These are phyloP conservation scores for Noctilio leporinus DNA, from an alignment of 2,113 vertebrate species.

Conservation along the genomic window DNA sequence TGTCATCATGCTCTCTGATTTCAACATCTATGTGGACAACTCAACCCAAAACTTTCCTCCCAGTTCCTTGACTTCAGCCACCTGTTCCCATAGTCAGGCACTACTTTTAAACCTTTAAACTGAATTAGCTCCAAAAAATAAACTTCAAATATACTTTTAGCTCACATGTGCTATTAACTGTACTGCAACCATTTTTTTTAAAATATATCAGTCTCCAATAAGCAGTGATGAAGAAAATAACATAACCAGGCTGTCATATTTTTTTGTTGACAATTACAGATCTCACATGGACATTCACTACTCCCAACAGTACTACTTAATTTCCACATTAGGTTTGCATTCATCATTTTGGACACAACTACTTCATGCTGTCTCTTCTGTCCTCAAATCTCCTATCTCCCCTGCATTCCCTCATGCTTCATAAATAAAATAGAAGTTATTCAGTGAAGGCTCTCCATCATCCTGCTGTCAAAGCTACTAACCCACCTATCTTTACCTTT, in stretches of 20 bases:
- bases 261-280: background rate
- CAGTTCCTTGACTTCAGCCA: background rate
- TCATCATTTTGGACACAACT: background rate
- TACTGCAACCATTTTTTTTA: background rate
- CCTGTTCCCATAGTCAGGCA: background rate
- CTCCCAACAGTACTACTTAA: background rate
- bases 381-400: background rate
- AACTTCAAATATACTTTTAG: background rate
- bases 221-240: background rate
- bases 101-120: background rate
- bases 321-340: background rate
- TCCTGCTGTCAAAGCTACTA: background rate
- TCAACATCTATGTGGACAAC: background rate
- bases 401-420: background rate
- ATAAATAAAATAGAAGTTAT: background rate
- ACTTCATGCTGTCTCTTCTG: background rate
- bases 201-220: background rate
- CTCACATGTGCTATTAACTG: background rate
- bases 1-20: background rate
- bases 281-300: background rate
- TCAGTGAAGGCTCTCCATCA: background rate
- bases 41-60: background rate
- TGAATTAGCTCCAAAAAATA: background rate
- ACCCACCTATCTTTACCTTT: background rate
- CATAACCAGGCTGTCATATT: background rate